Evolutionary conservation across 2,888 invertebrate species (phyloP).

Genomic region (Agrotis segetum): DNA sequence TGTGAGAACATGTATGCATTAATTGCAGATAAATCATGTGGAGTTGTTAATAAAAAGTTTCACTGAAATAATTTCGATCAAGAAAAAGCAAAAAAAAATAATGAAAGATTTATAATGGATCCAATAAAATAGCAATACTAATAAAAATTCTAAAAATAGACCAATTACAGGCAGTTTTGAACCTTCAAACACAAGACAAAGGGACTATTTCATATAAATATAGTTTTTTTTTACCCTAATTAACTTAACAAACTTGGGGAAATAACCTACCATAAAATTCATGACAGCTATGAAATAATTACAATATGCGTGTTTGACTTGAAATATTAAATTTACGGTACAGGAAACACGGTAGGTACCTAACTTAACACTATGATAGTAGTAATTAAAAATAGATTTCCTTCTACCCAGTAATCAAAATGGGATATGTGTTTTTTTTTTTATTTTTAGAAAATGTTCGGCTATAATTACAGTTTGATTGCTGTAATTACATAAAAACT

Average conservation of each 20-base stretch:
- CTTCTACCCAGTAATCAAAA: conserved; percentile 58
- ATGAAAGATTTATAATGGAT: background rate
- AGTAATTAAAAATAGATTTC: conserved; percentile 77
- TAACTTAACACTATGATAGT: conserved; percentile 40
- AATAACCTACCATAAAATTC: conserved; percentile 22
- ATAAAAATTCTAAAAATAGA: too few relatives aligned
- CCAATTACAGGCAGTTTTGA: too few relatives aligned
- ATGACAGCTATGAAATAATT: conserved; percentile 34
- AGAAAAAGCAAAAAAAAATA: background rate
- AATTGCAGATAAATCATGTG: conserved; percentile 24
- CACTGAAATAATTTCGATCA: conserved; percentile 15
- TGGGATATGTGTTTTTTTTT: conserved; percentile 12
- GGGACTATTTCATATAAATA: background rate
- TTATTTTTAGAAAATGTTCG: conserved; percentile 33
- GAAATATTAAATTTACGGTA: conserved; percentile 58
- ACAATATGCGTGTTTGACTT: conserved; percentile 20
- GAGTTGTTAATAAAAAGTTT: conserved; percentile 33
- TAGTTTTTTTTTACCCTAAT: background rate
- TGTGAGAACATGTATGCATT: conserved; percentile 7
- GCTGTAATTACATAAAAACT: conserved; percentile 3
- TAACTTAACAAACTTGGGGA: background rate
- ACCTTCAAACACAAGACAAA: too few relatives aligned
- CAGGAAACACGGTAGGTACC: conserved; percentile 33
- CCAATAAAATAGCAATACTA: background rate
- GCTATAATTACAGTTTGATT: conserved; percentile 40